Conservation (phyloP, 2,797 vertebrate genomes). For the Crax fasciolata region DNA sequence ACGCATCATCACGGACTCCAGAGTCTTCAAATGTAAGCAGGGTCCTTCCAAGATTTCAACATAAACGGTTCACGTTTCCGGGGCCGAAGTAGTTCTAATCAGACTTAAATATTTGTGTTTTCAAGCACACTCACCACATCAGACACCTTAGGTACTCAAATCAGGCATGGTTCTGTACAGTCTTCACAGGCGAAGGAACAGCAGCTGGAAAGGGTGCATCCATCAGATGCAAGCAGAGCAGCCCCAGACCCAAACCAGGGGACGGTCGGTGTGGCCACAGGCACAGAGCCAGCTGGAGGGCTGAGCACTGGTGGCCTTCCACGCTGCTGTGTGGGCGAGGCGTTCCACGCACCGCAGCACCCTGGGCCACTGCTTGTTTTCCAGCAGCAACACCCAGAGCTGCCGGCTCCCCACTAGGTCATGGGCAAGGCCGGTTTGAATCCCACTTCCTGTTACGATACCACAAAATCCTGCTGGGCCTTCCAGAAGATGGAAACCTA, state of each 20-base stretch:
- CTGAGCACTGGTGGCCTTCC: background rate
- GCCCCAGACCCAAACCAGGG: accelerated
- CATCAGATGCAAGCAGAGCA: background rate
- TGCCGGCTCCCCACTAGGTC: background rate
- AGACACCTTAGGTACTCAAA: background rate
- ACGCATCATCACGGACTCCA: background rate
- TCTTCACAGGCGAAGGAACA: background rate
- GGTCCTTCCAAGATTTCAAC: background rate
- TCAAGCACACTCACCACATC: background rate
- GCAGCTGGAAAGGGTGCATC: background rate
- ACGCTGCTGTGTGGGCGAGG: background rate
- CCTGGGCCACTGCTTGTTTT: accelerated
- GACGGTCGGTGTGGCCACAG: background rate
- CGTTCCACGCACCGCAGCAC: background rate
- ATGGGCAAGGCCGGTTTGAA: background rate
- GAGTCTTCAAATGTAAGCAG: background rate
- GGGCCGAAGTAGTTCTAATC: background rate
- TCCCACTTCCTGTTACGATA: accelerated
- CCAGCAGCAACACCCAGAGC: background rate
- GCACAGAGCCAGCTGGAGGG: background rate
- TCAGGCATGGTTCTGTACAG: background rate
- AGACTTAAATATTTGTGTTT: background rate
- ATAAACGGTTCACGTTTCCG: background rate
- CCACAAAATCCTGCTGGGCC: background rate
- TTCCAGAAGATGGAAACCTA: background rate